Conservation (phyloP, 2,113 vertebrate genomes). For the Nicator chloris region DNA sequence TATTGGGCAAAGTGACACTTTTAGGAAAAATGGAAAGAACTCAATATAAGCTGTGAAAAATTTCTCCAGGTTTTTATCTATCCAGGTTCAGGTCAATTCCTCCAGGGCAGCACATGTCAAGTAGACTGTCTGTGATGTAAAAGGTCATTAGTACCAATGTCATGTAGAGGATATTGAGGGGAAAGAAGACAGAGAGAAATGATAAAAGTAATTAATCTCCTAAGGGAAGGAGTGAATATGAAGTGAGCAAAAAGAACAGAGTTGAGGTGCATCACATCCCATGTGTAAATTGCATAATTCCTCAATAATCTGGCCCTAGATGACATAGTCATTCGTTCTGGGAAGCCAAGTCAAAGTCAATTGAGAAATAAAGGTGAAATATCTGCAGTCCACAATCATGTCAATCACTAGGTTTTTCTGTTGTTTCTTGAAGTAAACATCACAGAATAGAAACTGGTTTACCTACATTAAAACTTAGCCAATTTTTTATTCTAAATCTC, state of each 20-base stretch:
- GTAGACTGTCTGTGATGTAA: neutral
- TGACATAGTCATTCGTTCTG: neutral
- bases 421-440: neutral
- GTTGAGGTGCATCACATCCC: fast-evolving
- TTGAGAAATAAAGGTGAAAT: neutral
- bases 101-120: neutral
- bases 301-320: neutral
- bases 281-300: neutral
- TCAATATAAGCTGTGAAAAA: neutral
- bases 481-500: neutral
- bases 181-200: neutral
- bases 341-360: neutral
- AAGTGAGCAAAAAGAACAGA: neutral
- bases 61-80: neutral
- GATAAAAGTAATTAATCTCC: neutral
- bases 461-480: neutral
- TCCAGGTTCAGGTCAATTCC: neutral
- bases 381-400: neutral
- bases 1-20: neutral
- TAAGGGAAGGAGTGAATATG: neutral
- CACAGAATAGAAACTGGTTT: neutral
- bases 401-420: neutral
- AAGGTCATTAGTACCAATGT: neutral
- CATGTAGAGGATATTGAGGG: neutral
- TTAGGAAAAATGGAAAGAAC: neutral